Base-by-base conservation (phyloP, 2,113 vertebrate species). In the Marmota monax region DNA sequence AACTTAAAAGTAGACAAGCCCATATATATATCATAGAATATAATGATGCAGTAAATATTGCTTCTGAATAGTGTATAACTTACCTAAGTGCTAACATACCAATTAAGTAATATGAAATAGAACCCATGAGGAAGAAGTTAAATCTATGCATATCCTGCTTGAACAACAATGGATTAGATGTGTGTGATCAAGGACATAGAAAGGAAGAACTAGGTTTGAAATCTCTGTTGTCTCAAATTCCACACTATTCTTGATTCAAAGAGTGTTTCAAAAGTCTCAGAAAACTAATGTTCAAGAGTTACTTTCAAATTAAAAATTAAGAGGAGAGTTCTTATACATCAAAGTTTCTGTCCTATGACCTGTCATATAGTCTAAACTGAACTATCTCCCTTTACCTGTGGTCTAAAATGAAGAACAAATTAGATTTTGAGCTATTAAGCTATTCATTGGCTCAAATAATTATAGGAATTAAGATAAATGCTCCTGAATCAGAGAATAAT, bases 251-350 rank as follows among this genome's bases (percentile, higher is more conserved):
- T 18, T 65, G 27, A 86, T 92, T 91, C 74, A 87, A 72, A 78
- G 16, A 48, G 1, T 22, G 5, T 65, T 92, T 93, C 37, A 73
- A 7, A 39, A 84, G 20, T 77, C 25, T 65, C 67, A 39, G 14
- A 48, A 87, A 67, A 73, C 11, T 61, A 13, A 65, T 70, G 84
- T 56, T 63, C 29, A 84, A 92, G 16, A 0, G 3, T 39, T 69
- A 84, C 4, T 76, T 92, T 4, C 39, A 95, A 90, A 61, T 63
- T 78, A 78, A 45, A 88, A 88, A 70, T 22, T 42, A 94, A 18
- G 48, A 6, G 32, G 3, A 67, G 11, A 79, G 10, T 25, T 10
- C 1, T 37, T 20, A 51, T 76, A 61, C 6, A 74, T 83, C 14
- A 80, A 72, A 48, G 4, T 90, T 69, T 90, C 20, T 89, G 3